Percentiles rank a stretch among this genome's conserved stretches.
These are phyloP conservation scores for Cephus pulcher DNA, from an alignment of 2,888 invertebrate genomes.

Conservation along the genomic window DNA sequence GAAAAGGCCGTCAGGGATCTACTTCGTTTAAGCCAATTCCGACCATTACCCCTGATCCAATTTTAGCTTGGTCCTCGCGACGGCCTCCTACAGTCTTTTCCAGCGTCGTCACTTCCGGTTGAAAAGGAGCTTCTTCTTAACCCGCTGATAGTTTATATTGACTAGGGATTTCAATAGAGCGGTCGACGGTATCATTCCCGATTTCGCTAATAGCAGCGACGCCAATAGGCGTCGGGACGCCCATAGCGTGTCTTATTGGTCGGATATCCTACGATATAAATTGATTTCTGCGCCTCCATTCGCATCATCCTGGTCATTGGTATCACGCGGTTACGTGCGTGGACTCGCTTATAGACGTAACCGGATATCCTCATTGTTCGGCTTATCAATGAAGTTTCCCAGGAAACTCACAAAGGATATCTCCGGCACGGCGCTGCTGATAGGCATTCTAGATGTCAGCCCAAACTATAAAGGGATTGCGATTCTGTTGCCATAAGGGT, in stretches of 20 bases:
- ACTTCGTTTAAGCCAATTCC: slow-evolving; percentile 51
- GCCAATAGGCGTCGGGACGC: neutral
- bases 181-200: slow-evolving; percentile 6
- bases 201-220: neutral
- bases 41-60: slow-evolving; percentile 50
- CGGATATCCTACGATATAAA: neutral
- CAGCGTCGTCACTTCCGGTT: slow-evolving; percentile 19
- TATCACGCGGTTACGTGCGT: neutral
- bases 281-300: neutral
- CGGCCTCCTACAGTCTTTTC: slow-evolving; percentile 33
- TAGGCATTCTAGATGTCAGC: slow-evolving; percentile 25
- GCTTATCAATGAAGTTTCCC: slow-evolving; percentile 13
- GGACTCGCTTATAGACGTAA: slow-evolving; percentile 5
- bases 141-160: neutral
- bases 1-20: slow-evolving; percentile 43
- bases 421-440: neutral
- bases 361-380: slow-evolving; percentile 9
- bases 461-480: slow-evolving; percentile 22
- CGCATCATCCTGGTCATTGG: slow-evolving; percentile 11
- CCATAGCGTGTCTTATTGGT: neutral
- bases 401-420: slow-evolving; percentile 21
- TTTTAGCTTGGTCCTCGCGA: slow-evolving; percentile 47
- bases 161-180: neutral
- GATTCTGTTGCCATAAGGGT: slow-evolving; percentile 9
- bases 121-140: slow-evolving; percentile 32